phyloP scores from a whole-genome alignment of 2,888 invertebrate species.

The Synanthedon formicaeformis region DNA sequence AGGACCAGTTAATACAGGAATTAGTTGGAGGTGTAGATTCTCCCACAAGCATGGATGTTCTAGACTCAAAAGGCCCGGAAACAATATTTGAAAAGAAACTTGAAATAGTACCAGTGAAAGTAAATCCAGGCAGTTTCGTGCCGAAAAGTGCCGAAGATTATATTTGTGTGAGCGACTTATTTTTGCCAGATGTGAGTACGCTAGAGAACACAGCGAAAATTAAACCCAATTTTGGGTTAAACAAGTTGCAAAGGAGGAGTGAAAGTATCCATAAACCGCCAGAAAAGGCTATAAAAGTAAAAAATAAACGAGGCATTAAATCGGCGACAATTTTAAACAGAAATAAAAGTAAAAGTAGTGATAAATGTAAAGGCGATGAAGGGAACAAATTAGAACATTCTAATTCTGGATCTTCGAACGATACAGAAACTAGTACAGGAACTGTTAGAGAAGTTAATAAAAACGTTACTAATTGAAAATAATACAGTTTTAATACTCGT shows the following conservation, averaged over 20 bases:
- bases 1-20: slow-evolving; percentile 57
- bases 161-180: slow-evolving; percentile 47
- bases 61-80: slow-evolving; percentile 59
- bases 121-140: slow-evolving; percentile 33
- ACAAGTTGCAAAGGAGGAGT: slow-evolving; percentile 52
- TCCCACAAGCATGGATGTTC: slow-evolving; percentile 38
- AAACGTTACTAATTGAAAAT: not conserved
- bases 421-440: slow-evolving; percentile 63
- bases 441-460: slow-evolving; percentile 49
- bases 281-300: slow-evolving; percentile 53
- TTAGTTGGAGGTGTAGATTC: slow-evolving; percentile 58
- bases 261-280: slow-evolving; percentile 56
- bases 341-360: slow-evolving; percentile 28
- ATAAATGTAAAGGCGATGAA: slow-evolving; percentile 29
- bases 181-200: slow-evolving; percentile 41
- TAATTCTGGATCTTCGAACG: slow-evolving; percentile 71
- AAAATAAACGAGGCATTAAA: slow-evolving; percentile 39
- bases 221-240: slow-evolving; percentile 53
- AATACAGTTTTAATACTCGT: not conserved
- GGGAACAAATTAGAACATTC: slow-evolving; percentile 55
- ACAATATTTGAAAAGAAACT: slow-evolving; percentile 47
- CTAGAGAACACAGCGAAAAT: slow-evolving; percentile 56
- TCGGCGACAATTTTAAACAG: slow-evolving; percentile 37
- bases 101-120: slow-evolving; percentile 58
- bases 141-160: slow-evolving; percentile 47